A percentile compares a stretch with the other conserved stretches of the same genome.
Conservation (phyloP, 2,888 invertebrate species). For the Zele albiditarsus region DNA sequence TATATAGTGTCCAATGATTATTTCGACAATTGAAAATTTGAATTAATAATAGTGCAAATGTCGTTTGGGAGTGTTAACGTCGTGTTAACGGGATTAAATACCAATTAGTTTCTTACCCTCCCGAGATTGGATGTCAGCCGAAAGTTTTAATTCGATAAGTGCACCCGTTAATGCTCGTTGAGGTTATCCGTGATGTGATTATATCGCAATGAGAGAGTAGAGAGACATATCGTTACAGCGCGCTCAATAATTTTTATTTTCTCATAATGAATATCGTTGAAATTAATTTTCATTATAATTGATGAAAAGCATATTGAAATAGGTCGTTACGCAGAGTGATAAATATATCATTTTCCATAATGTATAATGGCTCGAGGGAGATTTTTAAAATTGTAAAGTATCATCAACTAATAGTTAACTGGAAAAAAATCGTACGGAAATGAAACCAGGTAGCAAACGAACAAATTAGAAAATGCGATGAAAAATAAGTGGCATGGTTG, state of each 20-base stretch:
- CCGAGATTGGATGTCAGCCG: slow-evolving; percentile 58
- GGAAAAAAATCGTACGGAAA: slow-evolving; percentile 59
- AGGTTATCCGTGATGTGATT: slow-evolving; percentile 46
- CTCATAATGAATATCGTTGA: not conserved
- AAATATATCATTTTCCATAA: not conserved
- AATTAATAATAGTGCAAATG: not conserved
- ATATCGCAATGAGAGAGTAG: slow-evolving; percentile 9
- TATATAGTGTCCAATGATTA: not conserved
- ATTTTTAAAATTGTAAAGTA: slow-evolving; percentile 1
- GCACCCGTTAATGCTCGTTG: slow-evolving; percentile 56
- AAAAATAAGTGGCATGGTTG: slow-evolving; percentile 28
- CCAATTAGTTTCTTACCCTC: slow-evolving; percentile 64
- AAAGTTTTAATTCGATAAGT: slow-evolving; percentile 66
- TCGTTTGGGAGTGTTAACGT: slow-evolving; percentile 54
- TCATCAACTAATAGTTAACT: slow-evolving; percentile 53
- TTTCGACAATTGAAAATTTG: not conserved
- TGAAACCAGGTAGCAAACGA: slow-evolving; percentile 16
- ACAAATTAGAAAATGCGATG: slow-evolving; percentile 43
- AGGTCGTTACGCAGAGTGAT: not conserved
- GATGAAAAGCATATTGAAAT: not conserved
- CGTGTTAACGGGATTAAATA: slow-evolving; percentile 64
- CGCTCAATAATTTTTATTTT: slow-evolving; percentile 2
- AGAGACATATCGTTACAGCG: slow-evolving; percentile 6
- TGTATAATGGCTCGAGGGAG: not conserved
- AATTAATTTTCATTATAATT: not conserved